Conservation (phyloP, 1,140 invertebrate genomes). For the Pteromalus puparum region DNA sequence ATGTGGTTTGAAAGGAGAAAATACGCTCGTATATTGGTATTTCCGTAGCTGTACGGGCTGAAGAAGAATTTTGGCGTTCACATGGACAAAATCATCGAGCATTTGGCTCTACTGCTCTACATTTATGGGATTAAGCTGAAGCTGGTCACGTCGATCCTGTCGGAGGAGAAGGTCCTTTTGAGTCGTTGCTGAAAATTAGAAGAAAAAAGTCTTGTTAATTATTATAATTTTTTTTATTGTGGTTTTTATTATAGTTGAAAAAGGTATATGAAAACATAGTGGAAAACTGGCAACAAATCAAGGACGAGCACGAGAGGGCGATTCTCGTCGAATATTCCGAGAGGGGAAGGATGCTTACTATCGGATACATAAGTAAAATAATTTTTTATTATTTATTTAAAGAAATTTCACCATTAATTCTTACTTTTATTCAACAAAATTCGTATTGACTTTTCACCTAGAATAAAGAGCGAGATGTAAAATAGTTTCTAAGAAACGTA, state of each 20-base stretch:
- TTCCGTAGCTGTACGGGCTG: not conserved
- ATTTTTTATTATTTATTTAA: not conserved
- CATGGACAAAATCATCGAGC: slow-evolving; percentile 1
- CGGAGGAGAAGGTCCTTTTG: not conserved
- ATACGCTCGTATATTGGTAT: not conserved
- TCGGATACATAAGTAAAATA: not conserved
- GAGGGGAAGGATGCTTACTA: not conserved
- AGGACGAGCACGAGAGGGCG: not conserved
- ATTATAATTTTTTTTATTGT: not conserved
- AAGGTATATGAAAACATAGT: not conserved
- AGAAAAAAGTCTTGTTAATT: not conserved
- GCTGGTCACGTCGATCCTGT: not conserved
- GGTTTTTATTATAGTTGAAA: not conserved
- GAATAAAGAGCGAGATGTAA: no score
- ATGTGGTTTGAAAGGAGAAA: not conserved
- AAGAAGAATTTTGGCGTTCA: not conserved
- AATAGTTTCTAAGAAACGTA: no score
- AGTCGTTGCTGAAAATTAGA: not conserved
- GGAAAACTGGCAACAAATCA: not conserved
- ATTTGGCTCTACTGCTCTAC: not conserved
- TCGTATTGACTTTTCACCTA: no score
- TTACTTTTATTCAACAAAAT: no score
- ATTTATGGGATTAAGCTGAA: not conserved
- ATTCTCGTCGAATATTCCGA: not conserved
- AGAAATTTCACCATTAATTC: not conserved